Base-by-base conservation (phyloP, 2,113 vertebrate genomes). In the Solenodon paradoxus region DNA sequence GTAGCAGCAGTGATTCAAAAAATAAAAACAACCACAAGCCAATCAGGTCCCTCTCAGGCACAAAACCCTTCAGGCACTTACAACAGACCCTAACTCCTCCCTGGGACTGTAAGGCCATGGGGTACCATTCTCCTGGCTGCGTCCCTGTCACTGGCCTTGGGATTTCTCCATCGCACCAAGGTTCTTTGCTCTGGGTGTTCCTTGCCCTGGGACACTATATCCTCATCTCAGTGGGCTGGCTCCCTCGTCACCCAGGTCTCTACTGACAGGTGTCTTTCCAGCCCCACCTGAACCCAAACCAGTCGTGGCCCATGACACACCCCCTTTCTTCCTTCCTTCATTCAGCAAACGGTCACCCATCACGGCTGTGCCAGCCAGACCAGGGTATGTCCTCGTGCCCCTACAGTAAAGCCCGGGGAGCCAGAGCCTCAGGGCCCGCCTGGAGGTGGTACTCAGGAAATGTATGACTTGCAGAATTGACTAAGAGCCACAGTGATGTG, bases 401-500 rank as follows among this genome's bases (percentile, higher is more conserved):
- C n/a, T n/a, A n/a, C n/a, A n/a, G n/a, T n/a, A n/a, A 84, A 95
- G 55, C 49, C 82, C n/a, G 49, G 3, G 55, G 69, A 68, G 47
- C 59, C 28, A 75, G n/a, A 40, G 78, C 72, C 77, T 80, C 28
- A 6, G 32, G 20, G 17, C 45, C 79, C 83, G 64, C 94, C 72
- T 11, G 13, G 61, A 85, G 59, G 22, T 59, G 47, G 74, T 57
- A 61, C 51, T 53, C 16, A 4, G 49, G 75, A 95, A 85, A 93
- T 38, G 74, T 61, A 40, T 94, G 82, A 91, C 78, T 24, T 91
- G 68, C 26, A 90, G 53, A 82, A 96, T 57, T n/a, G 82, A 93
- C 26, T 78, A 40, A 72, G n/a, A 95, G 74, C 75, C 3, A 5
- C 49, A 20, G 72, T 80, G 80, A 75, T 19, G 26, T 40, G 45